Percentiles rank a stretch among this genome's conserved stretches.
Conservation (phyloP, 2,113 vertebrate species). For the Xiphophorus couchianus region DNA sequence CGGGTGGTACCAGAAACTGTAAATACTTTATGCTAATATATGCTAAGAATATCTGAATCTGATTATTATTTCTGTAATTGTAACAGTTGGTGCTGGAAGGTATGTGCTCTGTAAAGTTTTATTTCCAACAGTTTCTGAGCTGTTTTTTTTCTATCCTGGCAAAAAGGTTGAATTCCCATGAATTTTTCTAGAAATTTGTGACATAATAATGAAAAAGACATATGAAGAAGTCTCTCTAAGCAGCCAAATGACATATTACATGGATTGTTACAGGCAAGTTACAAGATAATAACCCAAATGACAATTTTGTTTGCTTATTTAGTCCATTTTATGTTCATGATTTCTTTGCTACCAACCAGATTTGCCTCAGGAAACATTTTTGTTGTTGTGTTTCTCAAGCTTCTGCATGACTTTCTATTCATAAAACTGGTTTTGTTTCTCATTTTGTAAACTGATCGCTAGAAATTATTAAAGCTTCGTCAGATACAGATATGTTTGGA, state of each 20-base stretch:
- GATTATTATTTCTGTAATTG: neutral
- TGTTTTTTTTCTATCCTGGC: neutral
- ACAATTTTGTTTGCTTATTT: neutral
- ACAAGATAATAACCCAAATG: too few relatives aligned
- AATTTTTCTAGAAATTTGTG: neutral
- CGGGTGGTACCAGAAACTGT: conserved; percentile 20
- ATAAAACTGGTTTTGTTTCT: conserved; percentile 13
- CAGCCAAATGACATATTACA: neutral
- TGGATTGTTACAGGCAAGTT: neutral
- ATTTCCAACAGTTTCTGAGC: neutral
- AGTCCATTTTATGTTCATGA: neutral
- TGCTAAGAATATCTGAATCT: neutral
- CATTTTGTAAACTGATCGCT: conserved; percentile 13
- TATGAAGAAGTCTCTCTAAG: neutral
- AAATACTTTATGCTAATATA: conserved; percentile 46
- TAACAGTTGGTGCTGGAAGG: conserved; percentile 1
- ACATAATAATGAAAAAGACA: too few relatives aligned
- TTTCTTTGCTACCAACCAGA: neutral
- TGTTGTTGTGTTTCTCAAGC: conserved; percentile 11
- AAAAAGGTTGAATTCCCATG: neutral
- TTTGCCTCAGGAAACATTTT: conserved; percentile 34
- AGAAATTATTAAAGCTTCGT: conserved; percentile 29
- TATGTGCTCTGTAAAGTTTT: neutral
- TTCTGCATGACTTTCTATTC: conserved; percentile 9
- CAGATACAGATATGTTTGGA: neutral